These are phyloP conservation scores for Pseudochirops cupreus DNA, from an alignment of 2,797 vertebrate species.

Conservation along the genomic window DNA sequence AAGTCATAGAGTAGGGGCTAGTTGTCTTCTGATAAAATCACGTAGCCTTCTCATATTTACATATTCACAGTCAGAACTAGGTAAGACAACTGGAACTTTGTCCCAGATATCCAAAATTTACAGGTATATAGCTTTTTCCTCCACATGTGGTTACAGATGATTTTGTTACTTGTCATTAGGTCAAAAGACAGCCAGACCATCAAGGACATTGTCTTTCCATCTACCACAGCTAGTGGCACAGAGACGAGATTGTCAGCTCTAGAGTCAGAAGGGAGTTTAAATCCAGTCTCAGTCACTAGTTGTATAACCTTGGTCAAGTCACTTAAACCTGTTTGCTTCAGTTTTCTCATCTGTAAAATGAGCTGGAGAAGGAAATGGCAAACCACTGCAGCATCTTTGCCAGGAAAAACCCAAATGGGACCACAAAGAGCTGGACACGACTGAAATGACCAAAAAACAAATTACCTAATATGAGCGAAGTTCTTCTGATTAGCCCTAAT, in stretches of 20 bases:
- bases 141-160: not conserved
- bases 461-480: not conserved
- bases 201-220: not conserved
- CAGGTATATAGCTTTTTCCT: not conserved
- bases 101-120: not conserved
- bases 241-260: not conserved
- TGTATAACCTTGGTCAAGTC: not conserved
- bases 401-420: not conserved
- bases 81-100: not conserved
- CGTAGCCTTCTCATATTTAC: not conserved
- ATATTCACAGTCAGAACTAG: not conserved
- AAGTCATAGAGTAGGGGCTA: not conserved
- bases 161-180: not conserved
- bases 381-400: not conserved
- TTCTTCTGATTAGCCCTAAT: not conserved
- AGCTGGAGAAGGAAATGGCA: not conserved
- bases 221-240: not conserved
- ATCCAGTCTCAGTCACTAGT: not conserved
- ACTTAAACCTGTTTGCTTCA: too few species aligned
- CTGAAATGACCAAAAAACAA: not conserved
- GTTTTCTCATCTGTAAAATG: not conserved
- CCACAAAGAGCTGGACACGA: not conserved
- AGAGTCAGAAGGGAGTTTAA: not conserved
- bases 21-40: not conserved
- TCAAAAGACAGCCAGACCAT: not conserved